Evolutionary conservation across 2,888 invertebrate genomes (phyloP), one percentile per base, ranked within the genome.

Genomic region (Drosophila antonietae): DNA sequence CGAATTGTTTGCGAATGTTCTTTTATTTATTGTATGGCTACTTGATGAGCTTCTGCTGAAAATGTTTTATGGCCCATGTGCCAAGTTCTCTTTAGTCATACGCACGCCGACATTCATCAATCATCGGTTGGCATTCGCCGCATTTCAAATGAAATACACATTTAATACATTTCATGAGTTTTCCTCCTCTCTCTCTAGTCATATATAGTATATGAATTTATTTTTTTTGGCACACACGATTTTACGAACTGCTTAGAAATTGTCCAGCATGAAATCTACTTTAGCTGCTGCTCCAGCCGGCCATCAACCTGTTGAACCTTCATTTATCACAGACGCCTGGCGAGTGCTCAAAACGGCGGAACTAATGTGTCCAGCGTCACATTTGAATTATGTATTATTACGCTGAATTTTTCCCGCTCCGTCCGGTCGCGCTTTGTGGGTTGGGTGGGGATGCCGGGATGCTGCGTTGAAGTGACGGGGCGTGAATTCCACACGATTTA

Each of bases 371-470:
- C 83, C 72, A 70, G 73, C 68, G 65, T 68, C 72, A 79, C 62
- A 81, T 81, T 87, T 81, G 85, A 85, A 83, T 81, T 86, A 85
- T 86, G 78, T 81, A 83, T 85, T 75, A 72, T 80, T 61, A 63
- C 52, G 56, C 55, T 76, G 71, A 73, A 78, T 75, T 80, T 71
- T 78, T 51, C 68, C 60, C 46, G 23, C 8, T 39, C 41, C 61
- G 35, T 39, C 46, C 2, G 15, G 14, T 15, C 2, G 15, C 2
- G 6, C 61, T 15, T 28, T 12, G 14, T 4, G 18, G 14, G n/a
- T 10, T 37, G 31, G 44, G 61, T 33, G 18, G 10, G 4, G 31
- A 4, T 5, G 41, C 6, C 33, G 10, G 8, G 41, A 4, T 5
- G 41, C 10, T 9, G 55, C 23, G 62, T 68, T 56, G 53, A 80